Evolutionary conservation across 2,888 invertebrate species (phyloP).

Genomic region (Acanthoscelides obtectus): DNA sequence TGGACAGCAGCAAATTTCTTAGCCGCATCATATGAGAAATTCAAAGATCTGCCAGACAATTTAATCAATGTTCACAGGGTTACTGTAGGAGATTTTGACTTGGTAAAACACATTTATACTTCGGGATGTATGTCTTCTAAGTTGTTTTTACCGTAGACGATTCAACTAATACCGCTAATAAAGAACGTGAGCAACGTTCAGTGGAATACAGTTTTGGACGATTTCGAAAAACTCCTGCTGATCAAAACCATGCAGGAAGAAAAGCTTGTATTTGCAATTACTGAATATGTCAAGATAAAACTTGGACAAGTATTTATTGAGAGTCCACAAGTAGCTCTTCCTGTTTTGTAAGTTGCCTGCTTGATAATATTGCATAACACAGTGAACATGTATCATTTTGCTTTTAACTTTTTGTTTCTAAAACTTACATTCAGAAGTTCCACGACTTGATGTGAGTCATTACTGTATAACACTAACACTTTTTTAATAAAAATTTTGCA

Average conservation of each 20-base stretch:
- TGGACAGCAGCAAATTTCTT: slow-evolving; percentile 68
- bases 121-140: background rate
- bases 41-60: slow-evolving; percentile 53
- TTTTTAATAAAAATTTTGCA: too few species aligned
- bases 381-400: too few species aligned
- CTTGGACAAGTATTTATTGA: slow-evolving; percentile 78
- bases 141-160: slow-evolving; percentile 47
- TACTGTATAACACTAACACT: too few species aligned
- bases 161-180: slow-evolving; percentile 50
- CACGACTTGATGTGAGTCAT: too few species aligned
- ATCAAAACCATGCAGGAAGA: slow-evolving; percentile 74
- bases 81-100: slow-evolving; percentile 56
- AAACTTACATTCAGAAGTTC: too few species aligned
- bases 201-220: slow-evolving; percentile 62
- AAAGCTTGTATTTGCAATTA: slow-evolving; percentile 75
- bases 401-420: too few species aligned
- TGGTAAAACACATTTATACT: slow-evolving; percentile 45
- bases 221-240: slow-evolving; percentile 79
- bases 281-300: slow-evolving; percentile 71
- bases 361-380: too few species aligned
- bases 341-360: slow-evolving; percentile 60
- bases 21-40: slow-evolving; percentile 53
- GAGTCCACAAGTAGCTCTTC: slow-evolving; percentile 69
- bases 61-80: slow-evolving; percentile 54
- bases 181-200: slow-evolving; percentile 32